A percentile compares a stretch with the other conserved stretches of the same genome.
These are phyloP conservation scores for Saturnia pavonia DNA, from an alignment of 2,888 invertebrate genomes.

Conservation along the genomic window DNA sequence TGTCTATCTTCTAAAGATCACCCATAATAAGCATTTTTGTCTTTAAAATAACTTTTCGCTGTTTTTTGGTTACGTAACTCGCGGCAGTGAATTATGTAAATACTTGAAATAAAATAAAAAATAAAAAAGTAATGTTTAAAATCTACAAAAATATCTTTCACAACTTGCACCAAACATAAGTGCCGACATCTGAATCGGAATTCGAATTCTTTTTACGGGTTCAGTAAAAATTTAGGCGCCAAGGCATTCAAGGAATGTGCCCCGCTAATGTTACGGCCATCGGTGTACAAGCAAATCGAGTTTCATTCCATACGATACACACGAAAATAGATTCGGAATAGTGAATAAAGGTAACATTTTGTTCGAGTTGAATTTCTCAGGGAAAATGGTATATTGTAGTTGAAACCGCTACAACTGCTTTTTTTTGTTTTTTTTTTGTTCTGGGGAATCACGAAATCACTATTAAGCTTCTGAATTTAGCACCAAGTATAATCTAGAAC, in stretches of 20 bases:
- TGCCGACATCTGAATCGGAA: conserved; percentile 73
- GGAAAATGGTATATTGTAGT: not conserved
- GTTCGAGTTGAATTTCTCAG: not conserved
- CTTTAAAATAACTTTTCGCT: too few relatives aligned
- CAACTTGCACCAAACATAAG: conserved; percentile 43
- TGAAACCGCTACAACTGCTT: not conserved
- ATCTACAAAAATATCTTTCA: conserved; percentile 9
- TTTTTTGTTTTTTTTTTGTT: not conserved
- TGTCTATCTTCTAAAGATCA: too few relatives aligned
- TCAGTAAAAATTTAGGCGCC: conserved; percentile 78
- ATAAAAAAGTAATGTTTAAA: not conserved
- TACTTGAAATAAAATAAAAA: not conserved
- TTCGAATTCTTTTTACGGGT: conserved; percentile 78
- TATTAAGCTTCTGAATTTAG: not conserved
- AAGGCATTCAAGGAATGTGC: conserved; percentile 68
- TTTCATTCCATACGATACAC: conserved; percentile 60
- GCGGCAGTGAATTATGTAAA: too few relatives aligned
- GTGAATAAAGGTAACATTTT: conserved; percentile 20
- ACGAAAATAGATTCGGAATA: conserved; percentile 53
- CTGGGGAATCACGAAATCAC: not conserved
- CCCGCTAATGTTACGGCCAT: conserved; percentile 68
- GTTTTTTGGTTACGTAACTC: too few relatives aligned
- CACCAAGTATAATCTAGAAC: not conserved
- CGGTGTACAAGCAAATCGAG: conserved; percentile 59
- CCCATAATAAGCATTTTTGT: too few relatives aligned